A percentile compares a stretch with the other conserved stretches of the same genome.
phyloP scores from a whole-genome alignment of 2,797 vertebrate species.

The Lagocephalus sceleratus region DNA sequence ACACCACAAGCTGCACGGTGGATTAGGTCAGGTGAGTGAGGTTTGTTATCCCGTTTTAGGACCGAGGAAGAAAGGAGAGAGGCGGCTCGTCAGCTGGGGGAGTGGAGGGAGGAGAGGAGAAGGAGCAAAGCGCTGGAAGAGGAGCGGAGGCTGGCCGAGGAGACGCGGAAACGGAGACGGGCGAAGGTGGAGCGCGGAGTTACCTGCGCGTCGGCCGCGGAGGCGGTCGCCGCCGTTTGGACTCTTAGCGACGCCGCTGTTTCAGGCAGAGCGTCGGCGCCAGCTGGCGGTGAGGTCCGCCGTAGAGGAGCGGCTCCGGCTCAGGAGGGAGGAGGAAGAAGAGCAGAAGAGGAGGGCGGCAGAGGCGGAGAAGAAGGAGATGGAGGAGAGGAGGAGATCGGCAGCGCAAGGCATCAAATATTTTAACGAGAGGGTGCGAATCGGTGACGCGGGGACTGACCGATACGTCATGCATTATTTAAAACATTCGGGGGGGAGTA shows the following conservation, averaged over 20 bases:
- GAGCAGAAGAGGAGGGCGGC: slow-evolving; percentile 67
- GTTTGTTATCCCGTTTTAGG: slow-evolving; percentile 32
- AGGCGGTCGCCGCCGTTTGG: neutral
- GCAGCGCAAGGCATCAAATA: slow-evolving; percentile 73
- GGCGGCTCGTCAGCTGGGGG: slow-evolving; percentile 66
- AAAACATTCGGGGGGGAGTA: neutral
- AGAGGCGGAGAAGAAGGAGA: slow-evolving; percentile 71
- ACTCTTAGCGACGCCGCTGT: neutral
- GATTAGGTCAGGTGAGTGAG: neutral
- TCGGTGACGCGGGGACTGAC: neutral
- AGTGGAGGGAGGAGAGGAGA: slow-evolving; percentile 81
- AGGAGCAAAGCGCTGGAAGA: slow-evolving; percentile 69
- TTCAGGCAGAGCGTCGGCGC: slow-evolving; percentile 69
- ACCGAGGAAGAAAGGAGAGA: slow-evolving; percentile 75
- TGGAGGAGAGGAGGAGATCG: slow-evolving; percentile 74
- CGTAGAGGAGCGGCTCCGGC: slow-evolving; percentile 73
- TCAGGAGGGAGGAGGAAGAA: slow-evolving; percentile 78
- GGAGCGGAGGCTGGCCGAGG: slow-evolving; percentile 68
- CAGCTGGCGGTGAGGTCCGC: slow-evolving; percentile 78
- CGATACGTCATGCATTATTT: no score
- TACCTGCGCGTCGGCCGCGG: neutral
- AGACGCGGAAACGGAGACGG: slow-evolving; percentile 73
- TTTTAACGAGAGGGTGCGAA: slow-evolving; percentile 81
- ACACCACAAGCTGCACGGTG: neutral
- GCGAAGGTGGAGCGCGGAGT: slow-evolving; percentile 55